Conservation (phyloP, 2,888 invertebrate genomes). For the Dorcus hopei region DNA sequence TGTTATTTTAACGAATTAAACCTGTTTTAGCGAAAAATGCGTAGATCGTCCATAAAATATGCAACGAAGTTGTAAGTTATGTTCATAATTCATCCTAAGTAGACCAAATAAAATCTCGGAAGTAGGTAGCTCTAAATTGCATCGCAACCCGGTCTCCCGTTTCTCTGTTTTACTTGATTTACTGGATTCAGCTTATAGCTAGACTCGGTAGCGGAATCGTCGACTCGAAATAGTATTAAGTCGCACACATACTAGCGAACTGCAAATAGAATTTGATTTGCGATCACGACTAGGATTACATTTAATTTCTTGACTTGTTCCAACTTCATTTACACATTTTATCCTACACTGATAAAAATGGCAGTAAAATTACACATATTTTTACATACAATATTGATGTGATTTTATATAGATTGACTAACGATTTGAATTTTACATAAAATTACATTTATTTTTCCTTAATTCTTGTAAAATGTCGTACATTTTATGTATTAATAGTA, state of each 20-base stretch:
- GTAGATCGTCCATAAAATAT: not conserved
- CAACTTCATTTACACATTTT: too few relatives aligned
- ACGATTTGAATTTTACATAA: too few relatives aligned
- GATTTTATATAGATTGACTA: too few relatives aligned
- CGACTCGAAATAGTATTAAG: slow-evolving; percentile 4
- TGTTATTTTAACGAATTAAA: not conserved
- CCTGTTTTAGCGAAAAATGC: not conserved
- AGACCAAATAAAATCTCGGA: slow-evolving; percentile 10
- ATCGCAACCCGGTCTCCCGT: not conserved
- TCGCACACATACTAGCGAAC: not conserved
- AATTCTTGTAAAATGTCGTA: too few relatives aligned
- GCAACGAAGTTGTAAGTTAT: not conserved
- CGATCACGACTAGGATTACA: not conserved
- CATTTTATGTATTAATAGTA: too few relatives aligned
- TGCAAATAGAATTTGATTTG: slow-evolving; percentile 1
- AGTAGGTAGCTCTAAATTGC: slow-evolving; percentile 6
- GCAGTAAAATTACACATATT: too few relatives aligned
- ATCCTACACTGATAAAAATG: too few relatives aligned
- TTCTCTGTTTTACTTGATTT: slow-evolving; percentile 9
- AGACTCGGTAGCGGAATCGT: not conserved
- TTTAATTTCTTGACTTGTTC: not conserved
- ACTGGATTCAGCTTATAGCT: slow-evolving; percentile 7
- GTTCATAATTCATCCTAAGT: slow-evolving; percentile 1
- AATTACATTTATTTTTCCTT: too few relatives aligned
- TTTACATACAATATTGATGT: too few relatives aligned